phyloP scores from a whole-genome alignment of 2,113 vertebrate genomes.

The Neolamprologus hecqui region DNA sequence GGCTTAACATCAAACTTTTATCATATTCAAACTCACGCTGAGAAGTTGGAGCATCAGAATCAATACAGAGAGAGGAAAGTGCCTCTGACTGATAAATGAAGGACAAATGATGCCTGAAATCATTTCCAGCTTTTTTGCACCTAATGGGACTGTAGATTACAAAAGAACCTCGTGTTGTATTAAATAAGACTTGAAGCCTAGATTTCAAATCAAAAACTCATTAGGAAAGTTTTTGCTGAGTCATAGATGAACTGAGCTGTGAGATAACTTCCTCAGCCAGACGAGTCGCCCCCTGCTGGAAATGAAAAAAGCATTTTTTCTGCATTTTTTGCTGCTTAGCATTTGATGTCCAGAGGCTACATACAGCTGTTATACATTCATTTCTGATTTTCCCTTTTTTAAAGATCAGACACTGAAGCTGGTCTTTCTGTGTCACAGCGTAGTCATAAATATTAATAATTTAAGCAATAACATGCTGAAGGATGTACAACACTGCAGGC shows the following conservation, averaged over 20 bases:
- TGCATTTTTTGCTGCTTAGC: accelerated
- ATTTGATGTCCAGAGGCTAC: accelerated
- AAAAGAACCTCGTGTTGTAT: background rate
- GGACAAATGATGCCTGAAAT: background rate
- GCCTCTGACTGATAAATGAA: background rate
- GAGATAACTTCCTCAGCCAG: no score
- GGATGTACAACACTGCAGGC: background rate
- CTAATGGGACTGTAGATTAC: background rate
- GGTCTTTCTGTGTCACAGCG: background rate
- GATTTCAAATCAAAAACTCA: background rate
- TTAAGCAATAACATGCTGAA: background rate
- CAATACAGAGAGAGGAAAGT: background rate
- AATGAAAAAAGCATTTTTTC: accelerated
- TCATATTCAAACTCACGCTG: background rate
- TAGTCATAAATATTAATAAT: background rate
- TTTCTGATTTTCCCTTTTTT: background rate
- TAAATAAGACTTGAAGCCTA: background rate
- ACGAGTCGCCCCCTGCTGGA: background rate
- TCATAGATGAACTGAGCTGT: background rate
- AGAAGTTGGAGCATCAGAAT: background rate
- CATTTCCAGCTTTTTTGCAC: background rate
- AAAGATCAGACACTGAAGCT: background rate
- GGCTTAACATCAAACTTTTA: background rate
- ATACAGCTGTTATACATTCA: background rate
- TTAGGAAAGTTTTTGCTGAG: background rate